Base-by-base conservation (phyloP, 2,888 invertebrate genomes). In the Tanypteryx hageni region DNA sequence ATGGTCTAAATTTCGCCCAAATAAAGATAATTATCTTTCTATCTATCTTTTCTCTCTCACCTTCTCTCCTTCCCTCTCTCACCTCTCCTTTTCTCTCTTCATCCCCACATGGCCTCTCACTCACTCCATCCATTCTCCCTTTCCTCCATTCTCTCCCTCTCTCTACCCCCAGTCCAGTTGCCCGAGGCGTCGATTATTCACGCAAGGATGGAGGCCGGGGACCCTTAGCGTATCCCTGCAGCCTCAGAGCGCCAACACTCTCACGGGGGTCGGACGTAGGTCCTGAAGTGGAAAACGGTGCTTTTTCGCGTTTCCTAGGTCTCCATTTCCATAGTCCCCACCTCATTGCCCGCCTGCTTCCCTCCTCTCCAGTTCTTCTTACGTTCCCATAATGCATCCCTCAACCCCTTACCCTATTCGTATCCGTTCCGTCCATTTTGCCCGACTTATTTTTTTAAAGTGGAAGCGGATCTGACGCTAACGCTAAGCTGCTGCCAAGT, bases 201-300 rank as follows among this genome's bases (percentile, higher is more conserved):
- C 22, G 11, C n/a, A 27, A 76, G 27, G 44, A 44, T 44, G 44
- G 44, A 44, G 27, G 76, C 76, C 76, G 22, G 76, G 10, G 18
- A 27, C 76, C 44, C 44, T 5, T 44, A 44, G 44, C 44, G 44
- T 44, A 44, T 44, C 44, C 44, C 44, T 44, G 44, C 44, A 44
- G 44, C 44, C 44, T 44, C 44, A 44, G 44, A 44, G 44, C 44
- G 3, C 44, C 44, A 5, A 5, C 44, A 3, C 44, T 44, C 44
- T 44, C 76, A 27, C 76, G 4, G 76, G 76, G 76, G 64, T 64
- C 64, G 64, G 16, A 22, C 68, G 68, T n/a, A 18, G 68, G 68
- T 44, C 68, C 76, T 76, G 22, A 76, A 76, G 76, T 76, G 76
- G 76, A 76, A 76, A 76, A 76, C 76, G 76, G 22, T 76, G 76